These are phyloP conservation scores for Petrocephalus schoutedeni DNA, from an alignment of 2,797 vertebrate genomes.

Conservation along the genomic window DNA sequence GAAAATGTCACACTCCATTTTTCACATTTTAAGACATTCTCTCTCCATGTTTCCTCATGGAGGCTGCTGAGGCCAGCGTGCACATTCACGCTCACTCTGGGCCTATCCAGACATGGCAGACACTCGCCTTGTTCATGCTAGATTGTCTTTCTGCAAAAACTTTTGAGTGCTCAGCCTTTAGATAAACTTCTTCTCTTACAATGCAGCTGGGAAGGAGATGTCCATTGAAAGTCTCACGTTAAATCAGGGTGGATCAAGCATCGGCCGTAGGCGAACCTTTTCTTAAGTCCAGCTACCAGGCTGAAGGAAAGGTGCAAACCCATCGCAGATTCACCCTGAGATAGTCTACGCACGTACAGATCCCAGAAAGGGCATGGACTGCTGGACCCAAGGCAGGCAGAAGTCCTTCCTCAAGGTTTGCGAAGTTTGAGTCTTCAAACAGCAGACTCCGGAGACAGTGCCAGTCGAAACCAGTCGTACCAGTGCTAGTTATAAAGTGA, in stretches of 20 bases:
- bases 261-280: neutral
- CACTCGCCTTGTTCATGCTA: neutral
- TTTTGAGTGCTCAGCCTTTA: neutral
- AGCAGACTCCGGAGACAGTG: too few species aligned
- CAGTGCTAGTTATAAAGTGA: neutral
- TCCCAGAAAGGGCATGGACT: neutral
- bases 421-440: too few species aligned
- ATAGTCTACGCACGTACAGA: neutral
- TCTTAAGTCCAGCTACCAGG: neutral
- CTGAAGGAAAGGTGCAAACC: neutral
- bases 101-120: neutral
- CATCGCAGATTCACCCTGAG: neutral
- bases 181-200: neutral
- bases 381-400: neutral
- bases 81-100: neutral
- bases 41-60: neutral
- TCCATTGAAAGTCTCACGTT: neutral
- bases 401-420: neutral
- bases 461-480: too few species aligned
- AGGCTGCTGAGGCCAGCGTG: too few species aligned
- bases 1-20: conserved; percentile 17
- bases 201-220: neutral
- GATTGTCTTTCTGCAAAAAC: neutral
- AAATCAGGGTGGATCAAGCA: neutral
- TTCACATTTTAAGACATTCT: conserved; percentile 11